These are phyloP conservation scores for Catocala fraxini DNA, from an alignment of 2,888 invertebrate genomes.

Conservation along the genomic window DNA sequence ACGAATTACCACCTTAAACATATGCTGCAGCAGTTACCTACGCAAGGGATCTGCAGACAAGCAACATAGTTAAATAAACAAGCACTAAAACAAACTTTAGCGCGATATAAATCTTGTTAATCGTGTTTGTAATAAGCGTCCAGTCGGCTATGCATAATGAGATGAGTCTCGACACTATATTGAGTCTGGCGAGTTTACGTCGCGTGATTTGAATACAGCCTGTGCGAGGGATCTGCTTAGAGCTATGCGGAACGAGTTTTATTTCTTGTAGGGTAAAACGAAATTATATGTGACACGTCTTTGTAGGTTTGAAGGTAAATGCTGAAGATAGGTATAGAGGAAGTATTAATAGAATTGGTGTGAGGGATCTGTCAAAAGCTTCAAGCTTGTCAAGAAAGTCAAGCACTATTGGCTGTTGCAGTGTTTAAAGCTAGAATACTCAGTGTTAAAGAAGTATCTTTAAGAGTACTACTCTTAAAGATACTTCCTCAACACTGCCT, in stretches of 20 bases:
- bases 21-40: neutral
- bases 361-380: too few relatives aligned
- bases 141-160: conserved; percentile 42
- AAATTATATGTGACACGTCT: neutral
- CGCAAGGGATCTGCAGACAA: neutral
- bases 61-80: conserved; percentile 6
- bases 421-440: too few relatives aligned
- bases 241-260: conserved; percentile 11
- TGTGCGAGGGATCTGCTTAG: conserved; percentile 25
- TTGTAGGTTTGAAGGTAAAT: too few relatives aligned
- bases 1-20: too few relatives aligned
- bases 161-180: conserved; percentile 38
- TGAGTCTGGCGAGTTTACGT: conserved; percentile 31
- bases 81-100: conserved; percentile 11
- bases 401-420: too few relatives aligned
- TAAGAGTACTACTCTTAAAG: too few relatives aligned
- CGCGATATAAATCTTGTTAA: conserved; percentile 28
- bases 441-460: too few relatives aligned
- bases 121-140: conserved; percentile 37
- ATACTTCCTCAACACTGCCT: too few relatives aligned
- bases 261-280: neutral
- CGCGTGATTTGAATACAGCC: conserved; percentile 45
- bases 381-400: too few relatives aligned
- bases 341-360: too few relatives aligned
- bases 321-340: too few relatives aligned